Percentiles rank a stretch among this genome's conserved stretches.
These are phyloP conservation scores for Mycteria americana DNA, from an alignment of 2,797 vertebrate genomes.

Conservation along the genomic window DNA sequence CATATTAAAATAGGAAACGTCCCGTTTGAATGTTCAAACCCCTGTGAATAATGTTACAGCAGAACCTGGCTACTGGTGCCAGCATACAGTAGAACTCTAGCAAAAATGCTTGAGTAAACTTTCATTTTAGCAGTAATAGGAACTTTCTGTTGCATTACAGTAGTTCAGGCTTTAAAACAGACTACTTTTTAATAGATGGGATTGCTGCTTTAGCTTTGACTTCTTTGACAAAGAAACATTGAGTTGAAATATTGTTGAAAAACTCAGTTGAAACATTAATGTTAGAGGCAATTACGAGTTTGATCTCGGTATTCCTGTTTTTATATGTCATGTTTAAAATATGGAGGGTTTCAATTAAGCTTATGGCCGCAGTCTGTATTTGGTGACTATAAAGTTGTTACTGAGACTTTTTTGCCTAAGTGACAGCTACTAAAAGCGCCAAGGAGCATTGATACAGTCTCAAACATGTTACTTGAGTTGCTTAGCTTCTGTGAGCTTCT, in stretches of 20 bases:
- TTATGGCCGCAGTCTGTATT: background rate
- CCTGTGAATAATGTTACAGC: background rate
- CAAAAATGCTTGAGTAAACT: background rate
- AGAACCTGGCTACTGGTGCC: background rate
- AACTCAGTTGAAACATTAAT: background rate
- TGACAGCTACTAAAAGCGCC: background rate
- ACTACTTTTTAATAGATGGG: background rate
- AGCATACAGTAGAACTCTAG: background rate
- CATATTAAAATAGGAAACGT: background rate
- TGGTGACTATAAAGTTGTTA: background rate
- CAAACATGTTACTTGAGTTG: background rate
- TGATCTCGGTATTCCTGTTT: background rate
- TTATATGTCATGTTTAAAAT: background rate
- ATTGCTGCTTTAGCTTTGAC: background rate
- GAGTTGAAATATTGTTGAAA: too few relatives aligned
- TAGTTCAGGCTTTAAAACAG: background rate
- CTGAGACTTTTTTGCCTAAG: background rate
- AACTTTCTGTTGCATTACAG: background rate
- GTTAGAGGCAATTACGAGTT: background rate
- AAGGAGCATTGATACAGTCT: background rate
- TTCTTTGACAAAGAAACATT: background rate
- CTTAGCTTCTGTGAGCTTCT: background rate
- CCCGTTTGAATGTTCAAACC: background rate
- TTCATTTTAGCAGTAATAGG: background rate
- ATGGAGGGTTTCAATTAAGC: background rate